A percentile compares a stretch with the other conserved stretches of the same genome.
Conservation (phyloP, 2,888 invertebrate genomes). For the Stenolophus ochropezus region DNA sequence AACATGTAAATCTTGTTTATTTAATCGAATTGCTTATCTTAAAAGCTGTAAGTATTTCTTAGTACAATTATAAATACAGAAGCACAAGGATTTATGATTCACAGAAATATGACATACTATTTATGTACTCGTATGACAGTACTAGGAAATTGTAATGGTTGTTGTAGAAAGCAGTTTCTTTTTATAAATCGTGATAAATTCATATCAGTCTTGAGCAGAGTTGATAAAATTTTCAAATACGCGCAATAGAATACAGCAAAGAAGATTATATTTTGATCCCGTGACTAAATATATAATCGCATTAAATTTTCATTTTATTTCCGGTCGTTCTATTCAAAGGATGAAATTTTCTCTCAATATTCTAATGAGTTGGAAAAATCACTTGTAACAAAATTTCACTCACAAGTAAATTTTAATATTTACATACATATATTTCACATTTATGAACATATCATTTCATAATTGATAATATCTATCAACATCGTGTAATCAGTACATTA, state of each 20-base stretch:
- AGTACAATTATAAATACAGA: too few relatives aligned
- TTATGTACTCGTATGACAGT: neutral
- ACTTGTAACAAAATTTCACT: neutral
- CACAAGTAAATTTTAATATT: neutral
- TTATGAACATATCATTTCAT: too few relatives aligned
- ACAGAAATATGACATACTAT: neutral
- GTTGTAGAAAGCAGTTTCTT: neutral
- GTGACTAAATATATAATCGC: slow-evolving; percentile 33
- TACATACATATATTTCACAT: too few relatives aligned
- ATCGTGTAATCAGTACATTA: neutral
- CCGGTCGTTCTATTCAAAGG: slow-evolving; percentile 1
- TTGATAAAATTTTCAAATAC: neutral
- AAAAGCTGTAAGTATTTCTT: too few relatives aligned
- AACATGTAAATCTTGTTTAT: too few relatives aligned
- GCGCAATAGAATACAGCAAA: slow-evolving; percentile 12
- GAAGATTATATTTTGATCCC: slow-evolving; percentile 28
- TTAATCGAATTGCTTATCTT: too few relatives aligned
- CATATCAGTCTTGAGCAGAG: neutral
- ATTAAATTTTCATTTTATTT: slow-evolving; percentile 19
- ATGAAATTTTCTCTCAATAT: slow-evolving; percentile 1
- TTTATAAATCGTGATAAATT: neutral
- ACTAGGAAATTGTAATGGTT: neutral
- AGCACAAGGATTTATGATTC: neutral
- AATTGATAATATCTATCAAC: too few relatives aligned
- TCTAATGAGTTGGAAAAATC: slow-evolving; percentile 13